Evolutionary conservation across 2,113 vertebrate genomes (phyloP), one percentile per base, ranked within the genome.

Genomic region (Cettia cetti): DNA sequence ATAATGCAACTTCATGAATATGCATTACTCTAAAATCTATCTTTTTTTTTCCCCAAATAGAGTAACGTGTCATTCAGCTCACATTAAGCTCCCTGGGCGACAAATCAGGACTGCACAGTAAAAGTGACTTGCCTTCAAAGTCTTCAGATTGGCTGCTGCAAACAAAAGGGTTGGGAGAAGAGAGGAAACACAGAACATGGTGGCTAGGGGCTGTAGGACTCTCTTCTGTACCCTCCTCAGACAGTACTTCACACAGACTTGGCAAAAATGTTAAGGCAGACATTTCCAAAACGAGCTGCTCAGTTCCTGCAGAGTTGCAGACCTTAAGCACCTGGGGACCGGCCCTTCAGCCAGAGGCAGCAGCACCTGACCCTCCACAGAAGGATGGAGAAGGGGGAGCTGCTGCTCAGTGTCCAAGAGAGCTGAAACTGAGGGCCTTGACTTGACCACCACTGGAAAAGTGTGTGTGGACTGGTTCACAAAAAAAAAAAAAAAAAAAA

Each of bases 1-100:
- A 82, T 64, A 94, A 89, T 8, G 15, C 72, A 86, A 72, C 47
- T 52, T 86, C 92, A 95, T 96, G 92, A 96, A 93, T 94, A 96
- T 95, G 81, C 56, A 96, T 92, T 81, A 93, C 0, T 0, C 28
- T 84, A 63, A 90, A 92, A 91, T 81, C 60, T 80, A 63, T 26
- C 54, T 65, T 90, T 92, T 94, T 56, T 44, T 44, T 3, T 31
- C 23, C 40, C 40, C 31, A 39, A 92, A 89, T 66, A 94, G 80
- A 89, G 37, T 61, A 90, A 70, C 3, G 0, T 79, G 77, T 79
- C 91, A 76, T 76, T 92, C 89, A 85, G 91, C 65, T 79, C 27
- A 68, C 77, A 84, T 33, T 42, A 89, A 89, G 89, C 91, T 89
- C 60, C 77, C 72, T 75, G 64, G 50, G 78, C 84, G 84, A 95